Conservation (phyloP, 2,797 vertebrate genomes). For the Lepilemur septentrionalis region DNA sequence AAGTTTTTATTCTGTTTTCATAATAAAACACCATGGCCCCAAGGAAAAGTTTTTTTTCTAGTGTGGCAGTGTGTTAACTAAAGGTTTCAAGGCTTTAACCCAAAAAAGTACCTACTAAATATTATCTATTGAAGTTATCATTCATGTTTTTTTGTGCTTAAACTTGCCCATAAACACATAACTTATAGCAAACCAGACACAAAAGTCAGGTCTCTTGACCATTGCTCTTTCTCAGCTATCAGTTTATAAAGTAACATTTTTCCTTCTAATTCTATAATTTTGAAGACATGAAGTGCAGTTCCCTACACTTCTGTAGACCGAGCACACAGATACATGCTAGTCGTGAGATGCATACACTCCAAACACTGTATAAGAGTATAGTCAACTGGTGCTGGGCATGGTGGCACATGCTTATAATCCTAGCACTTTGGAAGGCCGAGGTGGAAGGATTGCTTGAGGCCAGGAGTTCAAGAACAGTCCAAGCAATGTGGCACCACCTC, state of each 20-base stretch:
- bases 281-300: neutral
- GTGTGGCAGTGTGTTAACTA: no score
- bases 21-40: no score
- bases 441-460: neutral
- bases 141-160: neutral
- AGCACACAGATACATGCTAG: neutral
- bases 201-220: neutral
- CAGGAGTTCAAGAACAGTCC: neutral
- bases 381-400: neutral
- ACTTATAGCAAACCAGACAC: neutral
- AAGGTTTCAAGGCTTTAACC: neutral
- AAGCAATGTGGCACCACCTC: neutral
- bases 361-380: accelerated
- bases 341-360: neutral
- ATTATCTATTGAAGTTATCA: neutral
- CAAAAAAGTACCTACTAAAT: neutral
- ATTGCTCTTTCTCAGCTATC: neutral
- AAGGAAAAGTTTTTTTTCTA: no score
- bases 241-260: neutral
- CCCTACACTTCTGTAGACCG: neutral
- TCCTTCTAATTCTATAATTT: neutral
- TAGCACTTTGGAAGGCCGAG: neutral
- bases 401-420: neutral
- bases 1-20: no score
- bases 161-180: neutral